phyloP scores from a whole-genome alignment of 2,797 vertebrate species.

The Rhincodon typus region DNA sequence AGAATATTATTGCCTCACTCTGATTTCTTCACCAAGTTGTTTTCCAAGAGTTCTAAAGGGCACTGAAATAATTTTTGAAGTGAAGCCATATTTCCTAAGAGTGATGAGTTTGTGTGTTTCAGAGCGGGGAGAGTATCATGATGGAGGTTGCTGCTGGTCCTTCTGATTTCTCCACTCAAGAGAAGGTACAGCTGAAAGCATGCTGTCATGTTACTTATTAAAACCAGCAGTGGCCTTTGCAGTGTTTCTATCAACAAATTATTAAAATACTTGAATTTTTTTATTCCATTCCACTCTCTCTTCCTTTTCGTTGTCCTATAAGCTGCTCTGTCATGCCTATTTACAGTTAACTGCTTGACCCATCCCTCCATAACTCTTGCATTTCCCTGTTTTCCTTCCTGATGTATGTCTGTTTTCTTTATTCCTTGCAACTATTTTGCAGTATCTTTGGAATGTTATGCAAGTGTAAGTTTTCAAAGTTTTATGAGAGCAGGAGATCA shows the following conservation, averaged over 20 bases:
- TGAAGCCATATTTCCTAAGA: background rate
- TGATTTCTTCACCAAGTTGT: background rate
- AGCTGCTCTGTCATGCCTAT: background rate
- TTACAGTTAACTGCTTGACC: background rate
- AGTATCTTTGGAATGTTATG: background rate
- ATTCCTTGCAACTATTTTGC: background rate
- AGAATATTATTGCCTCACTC: background rate
- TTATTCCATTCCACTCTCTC: background rate
- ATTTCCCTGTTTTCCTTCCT: background rate
- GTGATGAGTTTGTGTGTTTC: slow-evolving; percentile 34
- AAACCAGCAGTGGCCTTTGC: background rate
- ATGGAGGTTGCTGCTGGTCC: slow-evolving; percentile 92
- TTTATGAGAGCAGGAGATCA: no score
- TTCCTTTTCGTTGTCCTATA: background rate
- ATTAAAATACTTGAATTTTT: background rate
- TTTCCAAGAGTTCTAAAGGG: background rate
- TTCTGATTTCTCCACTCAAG: slow-evolving; percentile 76
- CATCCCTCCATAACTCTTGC: background rate
- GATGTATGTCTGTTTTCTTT: background rate
- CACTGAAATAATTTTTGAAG: background rate
- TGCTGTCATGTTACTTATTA: background rate
- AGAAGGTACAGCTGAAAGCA: slow-evolving; percentile 68
- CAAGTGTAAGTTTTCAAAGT: background rate
- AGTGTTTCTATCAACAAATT: background rate
- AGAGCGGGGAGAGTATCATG: slow-evolving; percentile 96